Evolutionary conservation across 2,797 vertebrate genomes (phyloP).

Genomic region (Pagetopsis macropterus): DNA sequence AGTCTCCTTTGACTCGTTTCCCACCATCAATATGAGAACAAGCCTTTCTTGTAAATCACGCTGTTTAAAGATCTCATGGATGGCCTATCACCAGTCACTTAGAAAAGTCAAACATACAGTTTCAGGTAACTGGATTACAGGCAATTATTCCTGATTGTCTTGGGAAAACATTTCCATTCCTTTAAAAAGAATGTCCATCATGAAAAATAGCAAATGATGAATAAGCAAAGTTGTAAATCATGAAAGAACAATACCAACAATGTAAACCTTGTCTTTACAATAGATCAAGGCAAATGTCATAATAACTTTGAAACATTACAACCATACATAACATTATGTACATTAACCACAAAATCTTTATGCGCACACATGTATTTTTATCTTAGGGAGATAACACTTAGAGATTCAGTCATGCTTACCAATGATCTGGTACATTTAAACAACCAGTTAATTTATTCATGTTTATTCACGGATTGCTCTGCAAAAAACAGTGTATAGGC

Average conservation of each 20-base stretch:
- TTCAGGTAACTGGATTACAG: slow-evolving; percentile 76
- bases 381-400: not conserved
- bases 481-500: not conserved
- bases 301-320: not conserved
- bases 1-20: not conserved
- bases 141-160: slow-evolving; percentile 68
- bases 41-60: slow-evolving; percentile 50
- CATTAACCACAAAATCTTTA: not conserved
- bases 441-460: not conserved
- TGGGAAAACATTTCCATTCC: slow-evolving; percentile 38
- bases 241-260: not conserved
- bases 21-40: slow-evolving; percentile 46
- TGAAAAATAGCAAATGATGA: slow-evolving; percentile 23
- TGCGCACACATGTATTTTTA: not conserved
- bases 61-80: slow-evolving; percentile 75
- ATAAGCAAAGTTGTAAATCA: not conserved
- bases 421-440: not conserved
- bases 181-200: slow-evolving; percentile 21
- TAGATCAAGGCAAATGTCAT: not conserved
- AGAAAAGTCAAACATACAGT: slow-evolving; percentile 76
- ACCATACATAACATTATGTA: not conserved
- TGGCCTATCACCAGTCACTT: slow-evolving; percentile 73
- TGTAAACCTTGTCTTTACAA: slow-evolving; percentile 1
- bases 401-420: not conserved
- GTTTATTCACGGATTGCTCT: not conserved